Evolutionary conservation across 1,140 invertebrate genomes (phyloP).

Genomic region (Drosophila orena): DNA sequence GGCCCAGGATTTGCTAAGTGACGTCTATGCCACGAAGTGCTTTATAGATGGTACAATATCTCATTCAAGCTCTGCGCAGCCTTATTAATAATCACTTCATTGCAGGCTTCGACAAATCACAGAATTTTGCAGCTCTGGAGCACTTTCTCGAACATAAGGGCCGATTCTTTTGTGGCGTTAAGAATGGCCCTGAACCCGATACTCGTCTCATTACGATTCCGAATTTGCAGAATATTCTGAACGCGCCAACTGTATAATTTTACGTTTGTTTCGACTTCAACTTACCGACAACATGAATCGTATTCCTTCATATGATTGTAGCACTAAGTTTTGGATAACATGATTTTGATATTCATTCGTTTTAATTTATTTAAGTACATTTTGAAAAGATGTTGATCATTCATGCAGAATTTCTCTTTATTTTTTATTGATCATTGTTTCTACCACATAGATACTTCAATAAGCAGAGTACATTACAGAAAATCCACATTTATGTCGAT

Average conservation of each 20-base stretch:
- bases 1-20: neutral
- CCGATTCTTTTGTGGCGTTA: slow-evolving; percentile 22
- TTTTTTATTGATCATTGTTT: no score
- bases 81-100: neutral
- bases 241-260: slow-evolving; percentile 3
- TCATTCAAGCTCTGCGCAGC: no score
- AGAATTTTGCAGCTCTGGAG: slow-evolving; percentile 38
- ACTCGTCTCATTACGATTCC: slow-evolving; percentile 37
- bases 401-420: no score
- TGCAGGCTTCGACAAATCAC: slow-evolving; percentile 47
- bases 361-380: neutral
- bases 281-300: slow-evolving; percentile 15
- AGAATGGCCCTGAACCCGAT: slow-evolving; percentile 33
- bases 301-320: slow-evolving; percentile 13
- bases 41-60: slow-evolving; percentile 43
- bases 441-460: no score
- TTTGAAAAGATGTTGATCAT: no score
- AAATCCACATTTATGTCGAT: no score
- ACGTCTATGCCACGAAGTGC: slow-evolving; percentile 49
- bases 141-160: neutral
- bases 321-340: neutral
- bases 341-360: slow-evolving; percentile 1
- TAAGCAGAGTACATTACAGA: no score
- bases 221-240: slow-evolving; percentile 33
- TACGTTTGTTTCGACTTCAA: neutral